A percentile compares a stretch with the other conserved stretches of the same genome.
These are phyloP conservation scores for Coturnix japonica DNA, from an alignment of 2,113 vertebrate genomes.

Conservation along the genomic window DNA sequence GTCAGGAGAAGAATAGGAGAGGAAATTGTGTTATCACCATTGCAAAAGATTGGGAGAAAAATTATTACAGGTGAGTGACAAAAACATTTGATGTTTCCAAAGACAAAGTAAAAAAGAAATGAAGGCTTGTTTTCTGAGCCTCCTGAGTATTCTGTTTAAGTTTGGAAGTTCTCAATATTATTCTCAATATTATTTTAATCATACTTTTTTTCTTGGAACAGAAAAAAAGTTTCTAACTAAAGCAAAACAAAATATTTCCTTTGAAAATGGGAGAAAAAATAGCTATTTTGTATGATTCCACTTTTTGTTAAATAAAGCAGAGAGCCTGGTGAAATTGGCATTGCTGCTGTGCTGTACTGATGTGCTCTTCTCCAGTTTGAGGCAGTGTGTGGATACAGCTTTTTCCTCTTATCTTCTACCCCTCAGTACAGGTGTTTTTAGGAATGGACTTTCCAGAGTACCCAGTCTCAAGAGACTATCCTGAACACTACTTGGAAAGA, in stretches of 20 bases:
- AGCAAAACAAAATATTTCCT: background rate
- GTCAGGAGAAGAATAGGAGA: conserved; percentile 1
- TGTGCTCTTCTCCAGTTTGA: background rate
- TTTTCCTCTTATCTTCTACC: background rate
- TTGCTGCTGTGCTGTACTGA: background rate
- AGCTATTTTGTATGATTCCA: background rate
- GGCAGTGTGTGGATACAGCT: background rate
- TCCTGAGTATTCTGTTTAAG: background rate
- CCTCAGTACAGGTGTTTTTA: background rate
- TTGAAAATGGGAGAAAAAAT: background rate
- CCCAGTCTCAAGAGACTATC: background rate
- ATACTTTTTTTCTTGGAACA: background rate
- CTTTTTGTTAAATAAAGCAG: background rate
- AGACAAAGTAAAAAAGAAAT: conserved; percentile 9
- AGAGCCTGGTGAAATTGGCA: background rate
- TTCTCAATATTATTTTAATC: background rate
- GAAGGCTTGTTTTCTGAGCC: conserved; percentile 24
- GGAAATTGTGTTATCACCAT: background rate
- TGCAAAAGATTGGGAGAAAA: background rate
- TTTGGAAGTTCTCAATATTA: background rate
- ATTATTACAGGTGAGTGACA: conserved; percentile 18
- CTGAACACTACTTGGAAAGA: background rate
- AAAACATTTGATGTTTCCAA: conserved; percentile 28
- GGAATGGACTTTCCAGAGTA: background rate
- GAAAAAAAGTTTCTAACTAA: conserved; percentile 6